These are phyloP conservation scores for Anableps anableps DNA, from an alignment of 2,797 vertebrate genomes.

Conservation along the genomic window DNA sequence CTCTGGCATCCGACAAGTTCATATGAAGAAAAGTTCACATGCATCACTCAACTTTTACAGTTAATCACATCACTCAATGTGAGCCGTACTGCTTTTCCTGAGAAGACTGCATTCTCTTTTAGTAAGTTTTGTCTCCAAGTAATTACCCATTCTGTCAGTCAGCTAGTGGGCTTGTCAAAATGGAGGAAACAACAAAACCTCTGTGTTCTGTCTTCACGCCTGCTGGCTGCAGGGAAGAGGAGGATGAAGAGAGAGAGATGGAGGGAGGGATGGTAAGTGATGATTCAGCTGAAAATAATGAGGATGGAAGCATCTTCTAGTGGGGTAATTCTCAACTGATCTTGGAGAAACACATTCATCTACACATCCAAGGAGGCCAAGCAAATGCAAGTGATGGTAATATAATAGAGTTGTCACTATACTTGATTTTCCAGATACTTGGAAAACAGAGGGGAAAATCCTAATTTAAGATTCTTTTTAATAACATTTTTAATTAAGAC, in stretches of 20 bases:
- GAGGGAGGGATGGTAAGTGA: constrained; percentile 31
- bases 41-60: constrained; percentile 9
- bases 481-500: background rate
- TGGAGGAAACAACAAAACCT: constrained; percentile 51
- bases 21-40: background rate
- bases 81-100: constrained; percentile 19
- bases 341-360: constrained; percentile 55
- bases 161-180: constrained; percentile 57
- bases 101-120: constrained; percentile 38
- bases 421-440: background rate
- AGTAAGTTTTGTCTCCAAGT: constrained; percentile 47
- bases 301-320: constrained; percentile 68
- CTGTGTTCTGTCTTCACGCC: constrained; percentile 51
- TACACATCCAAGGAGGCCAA: constrained; percentile 52
- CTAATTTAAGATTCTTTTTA: background rate
- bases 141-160: constrained; percentile 61
- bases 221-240: constrained; percentile 29
- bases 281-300: constrained; percentile 74
- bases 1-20: background rate
- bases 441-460: background rate
- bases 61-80: constrained; percentile 23
- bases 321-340: constrained; percentile 53
- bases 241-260: constrained; percentile 1
- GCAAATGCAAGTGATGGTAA: constrained; percentile 49
- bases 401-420: background rate